phyloP scores from a whole-genome alignment of 2,888 invertebrate genomes.

The Mantis religiosa region DNA sequence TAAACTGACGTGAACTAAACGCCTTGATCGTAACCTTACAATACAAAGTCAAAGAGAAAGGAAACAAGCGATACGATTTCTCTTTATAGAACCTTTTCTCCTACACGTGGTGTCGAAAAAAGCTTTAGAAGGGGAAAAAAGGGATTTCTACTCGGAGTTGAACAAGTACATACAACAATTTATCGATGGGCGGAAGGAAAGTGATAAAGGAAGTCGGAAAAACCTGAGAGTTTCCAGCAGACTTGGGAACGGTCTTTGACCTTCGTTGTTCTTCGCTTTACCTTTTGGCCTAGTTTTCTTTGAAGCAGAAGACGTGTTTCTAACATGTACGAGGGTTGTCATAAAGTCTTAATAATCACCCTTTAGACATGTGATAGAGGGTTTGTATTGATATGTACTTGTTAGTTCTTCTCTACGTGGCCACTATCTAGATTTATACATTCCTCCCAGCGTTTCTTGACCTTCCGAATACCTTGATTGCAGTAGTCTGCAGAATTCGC shows the following conservation, averaged over 20 bases:
- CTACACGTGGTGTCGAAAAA: neutral
- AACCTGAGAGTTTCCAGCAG: neutral
- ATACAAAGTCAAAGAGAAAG: neutral
- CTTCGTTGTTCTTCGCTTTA: neutral
- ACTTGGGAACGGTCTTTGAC: neutral
- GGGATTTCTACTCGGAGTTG: neutral
- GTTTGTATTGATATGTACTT: no score
- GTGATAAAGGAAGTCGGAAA: neutral
- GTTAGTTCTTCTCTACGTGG: no score
- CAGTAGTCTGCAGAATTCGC: no score
- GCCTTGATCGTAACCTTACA: no score
- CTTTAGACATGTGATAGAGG: no score
- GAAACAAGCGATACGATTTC: neutral
- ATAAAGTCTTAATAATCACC: no score
- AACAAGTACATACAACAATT: neutral
- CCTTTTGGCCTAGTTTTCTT: neutral
- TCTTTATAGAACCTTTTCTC: neutral
- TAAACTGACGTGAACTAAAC: no score
- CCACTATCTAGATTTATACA: no score
- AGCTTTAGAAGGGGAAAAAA: constrained; percentile 16
- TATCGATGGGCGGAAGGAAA: neutral
- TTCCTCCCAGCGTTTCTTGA: no score
- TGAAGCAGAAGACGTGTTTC: no score
- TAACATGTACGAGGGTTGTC: no score
- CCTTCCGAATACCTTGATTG: no score